Conservation (phyloP, 2,113 vertebrate genomes). For the Scortum barcoo region DNA sequence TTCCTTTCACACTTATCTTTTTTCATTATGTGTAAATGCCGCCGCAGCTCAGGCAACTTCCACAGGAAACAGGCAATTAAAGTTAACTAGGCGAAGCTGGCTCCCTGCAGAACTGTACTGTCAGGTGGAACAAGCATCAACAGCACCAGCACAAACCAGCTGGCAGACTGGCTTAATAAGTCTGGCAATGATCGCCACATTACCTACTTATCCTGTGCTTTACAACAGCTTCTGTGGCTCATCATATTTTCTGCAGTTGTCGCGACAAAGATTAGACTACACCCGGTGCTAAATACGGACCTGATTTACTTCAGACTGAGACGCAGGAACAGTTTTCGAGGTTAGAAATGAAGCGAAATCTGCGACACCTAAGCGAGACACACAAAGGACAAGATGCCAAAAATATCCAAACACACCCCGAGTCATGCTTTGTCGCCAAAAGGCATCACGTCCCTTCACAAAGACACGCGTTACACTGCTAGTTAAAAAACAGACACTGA, state of each 20-base stretch:
- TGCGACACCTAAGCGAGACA: neutral
- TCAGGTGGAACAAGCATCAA: conserved; percentile 80
- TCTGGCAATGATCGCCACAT: conserved; percentile 62
- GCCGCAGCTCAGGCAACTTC: conserved; percentile 77
- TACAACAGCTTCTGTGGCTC: conserved; percentile 41
- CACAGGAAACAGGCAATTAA: conserved; percentile 83
- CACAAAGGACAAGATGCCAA: conserved; percentile 1
- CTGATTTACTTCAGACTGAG: conserved; percentile 13
- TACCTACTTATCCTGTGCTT: conserved; percentile 57
- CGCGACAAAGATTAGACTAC: conserved; percentile 28
- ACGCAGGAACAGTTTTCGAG: neutral
- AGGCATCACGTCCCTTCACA: conserved; percentile 12
- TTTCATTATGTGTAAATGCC: conserved; percentile 83
- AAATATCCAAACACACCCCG: conserved; percentile 32
- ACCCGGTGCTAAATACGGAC: conserved; percentile 21
- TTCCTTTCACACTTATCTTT: conserved; percentile 81
- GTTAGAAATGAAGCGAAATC: conserved; percentile 17
- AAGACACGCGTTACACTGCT: conserved; percentile 37
- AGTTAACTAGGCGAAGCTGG: conserved; percentile 79
- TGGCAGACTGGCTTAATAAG: conserved; percentile 71
- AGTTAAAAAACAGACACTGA: conserved; percentile 28
- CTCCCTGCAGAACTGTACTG: conserved; percentile 78
- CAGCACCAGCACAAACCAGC: conserved; percentile 72
- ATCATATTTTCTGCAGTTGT: conserved; percentile 29
- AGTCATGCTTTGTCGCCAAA: conserved; percentile 33